These are phyloP conservation scores for Antheraea mylitta DNA, from an alignment of 1,140 invertebrate species.

Conservation along the genomic window DNA sequence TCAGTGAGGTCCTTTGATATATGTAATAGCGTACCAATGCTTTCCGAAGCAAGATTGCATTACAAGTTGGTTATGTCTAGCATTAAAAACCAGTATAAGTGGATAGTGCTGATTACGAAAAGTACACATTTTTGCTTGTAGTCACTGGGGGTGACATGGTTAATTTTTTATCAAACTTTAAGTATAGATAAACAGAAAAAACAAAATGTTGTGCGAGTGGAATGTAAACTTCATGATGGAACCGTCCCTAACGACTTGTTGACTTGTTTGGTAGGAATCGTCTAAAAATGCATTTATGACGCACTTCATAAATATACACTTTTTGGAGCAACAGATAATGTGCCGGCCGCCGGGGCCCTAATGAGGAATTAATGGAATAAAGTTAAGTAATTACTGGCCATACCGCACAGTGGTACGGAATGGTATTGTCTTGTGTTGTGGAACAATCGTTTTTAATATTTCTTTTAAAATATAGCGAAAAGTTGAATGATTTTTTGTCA, in stretches of 20 bases:
- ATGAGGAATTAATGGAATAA: conserved; percentile 66
- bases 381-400: conserved; percentile 39
- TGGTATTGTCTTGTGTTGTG: conserved; percentile 19
- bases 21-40: too few species aligned
- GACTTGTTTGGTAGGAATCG: neutral
- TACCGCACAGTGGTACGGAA: conserved; percentile 20
- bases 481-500: conserved; percentile 6
- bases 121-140: too few species aligned
- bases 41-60: too few species aligned
- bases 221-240: neutral
- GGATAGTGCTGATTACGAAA: too few species aligned
- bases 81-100: too few species aligned
- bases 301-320: conserved; percentile 52
- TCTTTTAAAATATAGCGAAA: neutral
- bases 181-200: too few species aligned
- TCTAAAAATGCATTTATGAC: conserved; percentile 49
- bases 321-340: conserved; percentile 62
- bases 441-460: conserved; percentile 12
- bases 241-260: neutral
- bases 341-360: conserved; percentile 35
- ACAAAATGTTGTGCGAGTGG: neutral
- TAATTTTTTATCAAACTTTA: too few species aligned
- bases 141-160: too few species aligned
- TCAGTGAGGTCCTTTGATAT: too few species aligned
- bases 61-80: too few species aligned